These are phyloP conservation scores for Gastrophryne carolinensis DNA, from an alignment of 2,797 vertebrate species.

Conservation along the genomic window DNA sequence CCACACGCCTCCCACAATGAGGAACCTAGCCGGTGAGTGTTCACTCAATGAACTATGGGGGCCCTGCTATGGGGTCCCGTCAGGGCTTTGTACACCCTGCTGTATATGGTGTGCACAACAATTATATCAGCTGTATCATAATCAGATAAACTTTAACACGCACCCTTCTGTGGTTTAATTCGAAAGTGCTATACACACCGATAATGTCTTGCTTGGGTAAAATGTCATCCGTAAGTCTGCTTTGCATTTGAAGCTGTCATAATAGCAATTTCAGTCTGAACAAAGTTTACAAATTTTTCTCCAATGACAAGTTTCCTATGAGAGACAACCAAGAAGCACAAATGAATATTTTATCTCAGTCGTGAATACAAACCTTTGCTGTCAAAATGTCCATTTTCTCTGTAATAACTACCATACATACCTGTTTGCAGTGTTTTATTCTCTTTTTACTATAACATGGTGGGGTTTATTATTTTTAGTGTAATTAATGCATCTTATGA, in stretches of 20 bases:
- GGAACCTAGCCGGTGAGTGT: too few species aligned
- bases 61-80: too few species aligned
- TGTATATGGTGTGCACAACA: too few species aligned
- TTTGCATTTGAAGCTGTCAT: conserved; percentile 2
- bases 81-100: too few species aligned
- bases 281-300: neutral
- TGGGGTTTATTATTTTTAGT: neutral
- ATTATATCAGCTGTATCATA: too few species aligned
- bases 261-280: neutral
- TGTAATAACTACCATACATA: neutral
- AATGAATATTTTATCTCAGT: neutral
- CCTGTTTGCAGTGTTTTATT: neutral
- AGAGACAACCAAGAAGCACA: neutral
- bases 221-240: neutral
- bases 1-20: too few species aligned
- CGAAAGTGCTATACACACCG: neutral
- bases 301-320: neutral
- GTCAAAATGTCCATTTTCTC: neutral
- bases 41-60: too few species aligned
- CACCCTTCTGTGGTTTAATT: neutral
- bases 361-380: neutral
- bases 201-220: neutral
- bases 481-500: neutral
- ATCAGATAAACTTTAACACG: too few species aligned
- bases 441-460: neutral